Evolutionary conservation across 2,888 invertebrate species (phyloP), one percentile per base, ranked within the genome.

Genomic region (Omphaloscelis lunosa): DNA sequence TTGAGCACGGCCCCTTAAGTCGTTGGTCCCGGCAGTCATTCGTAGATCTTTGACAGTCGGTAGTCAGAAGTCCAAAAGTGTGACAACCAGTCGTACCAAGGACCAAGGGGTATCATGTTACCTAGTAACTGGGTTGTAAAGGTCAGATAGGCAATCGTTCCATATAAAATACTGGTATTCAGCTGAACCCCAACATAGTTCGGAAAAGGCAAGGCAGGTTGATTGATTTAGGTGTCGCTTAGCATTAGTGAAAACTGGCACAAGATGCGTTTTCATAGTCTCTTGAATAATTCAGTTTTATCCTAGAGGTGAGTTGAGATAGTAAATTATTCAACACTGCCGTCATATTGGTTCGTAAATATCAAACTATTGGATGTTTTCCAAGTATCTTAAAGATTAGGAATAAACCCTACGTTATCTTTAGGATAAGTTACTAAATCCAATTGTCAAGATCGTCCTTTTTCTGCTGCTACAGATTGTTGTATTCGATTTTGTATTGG

Each of bases 251-350:
- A 56, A 41, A 65, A 17, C 17, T 6, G 8, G 63, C 17, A 17
- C 39, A 56, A 39, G 39, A 59, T 69, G 45, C 11, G 77, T 69
- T 83, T 70, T 68, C 12, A 15, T 23, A 53, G 29, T 12, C 51
- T 65, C 17, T 11, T 77, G 73, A 86, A 83, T 86, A 68, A 78
- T 73, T 83, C 84, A 73, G 51, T 78, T 63, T 58, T 79, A 73
- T 67, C 39, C 8, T 56, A 9, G 17, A 85, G 67, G 70, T 86
- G 62, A 51, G 39, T 61, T 29, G 3, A 41, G 53, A 48, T 56
- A 17, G 70, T 83, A 86, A 83, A 83, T 77, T 59, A 83, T 83
- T 83, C 79, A 86, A 56, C 51, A n/a, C 45, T 63, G 62, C 23
- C 61, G 48, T 63, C 72, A 67, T 69, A 76, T 65, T 72, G 71